Conservation (phyloP, 64 coral and sea anemone genomes). For the Montipora cactus region DNA sequence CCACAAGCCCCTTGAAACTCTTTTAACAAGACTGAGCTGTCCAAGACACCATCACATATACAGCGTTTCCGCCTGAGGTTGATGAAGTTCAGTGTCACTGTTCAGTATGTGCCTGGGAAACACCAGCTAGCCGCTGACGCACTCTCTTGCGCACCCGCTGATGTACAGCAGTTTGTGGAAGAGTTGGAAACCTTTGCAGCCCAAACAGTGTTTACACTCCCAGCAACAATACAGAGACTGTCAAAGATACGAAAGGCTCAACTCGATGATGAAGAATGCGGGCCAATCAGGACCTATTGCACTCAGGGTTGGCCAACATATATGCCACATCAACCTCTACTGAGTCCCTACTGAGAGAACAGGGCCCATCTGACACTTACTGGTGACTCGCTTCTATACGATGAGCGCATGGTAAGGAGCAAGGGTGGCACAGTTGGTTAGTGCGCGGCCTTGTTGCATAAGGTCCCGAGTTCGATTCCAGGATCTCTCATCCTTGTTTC, state of each 20-base stretch:
- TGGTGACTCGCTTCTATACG: slow-evolving; percentile 43
- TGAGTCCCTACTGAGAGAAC: background rate
- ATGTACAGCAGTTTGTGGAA: slow-evolving; percentile 19
- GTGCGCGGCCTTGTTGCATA: too few species aligned
- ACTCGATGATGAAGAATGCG: slow-evolving; percentile 54
- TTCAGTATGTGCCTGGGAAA: too few species aligned
- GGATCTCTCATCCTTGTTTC: too few species aligned
- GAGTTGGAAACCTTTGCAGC: slow-evolving; percentile 59
- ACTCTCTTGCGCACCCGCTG: background rate
- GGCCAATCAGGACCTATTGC: slow-evolving; percentile 44
- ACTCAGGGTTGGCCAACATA: slow-evolving; percentile 50
- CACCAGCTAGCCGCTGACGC: background rate
- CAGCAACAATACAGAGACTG: slow-evolving; percentile 36
- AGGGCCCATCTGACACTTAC: slow-evolving; percentile 1
- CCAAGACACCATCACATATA: too few species aligned
- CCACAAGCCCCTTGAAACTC: too few species aligned
- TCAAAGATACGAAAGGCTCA: slow-evolving; percentile 49
- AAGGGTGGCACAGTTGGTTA: too few species aligned
- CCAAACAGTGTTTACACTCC: slow-evolving; percentile 12
- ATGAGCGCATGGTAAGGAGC: slow-evolving; percentile 32
- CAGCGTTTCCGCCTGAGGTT: too few species aligned
- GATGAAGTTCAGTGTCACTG: too few species aligned
- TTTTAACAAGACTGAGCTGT: too few species aligned
- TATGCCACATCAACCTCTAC: slow-evolving; percentile 37
- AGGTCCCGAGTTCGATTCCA: too few species aligned